Base-by-base conservation (phyloP, 2,797 vertebrate species). In the Orestias chungarensis region DNA sequence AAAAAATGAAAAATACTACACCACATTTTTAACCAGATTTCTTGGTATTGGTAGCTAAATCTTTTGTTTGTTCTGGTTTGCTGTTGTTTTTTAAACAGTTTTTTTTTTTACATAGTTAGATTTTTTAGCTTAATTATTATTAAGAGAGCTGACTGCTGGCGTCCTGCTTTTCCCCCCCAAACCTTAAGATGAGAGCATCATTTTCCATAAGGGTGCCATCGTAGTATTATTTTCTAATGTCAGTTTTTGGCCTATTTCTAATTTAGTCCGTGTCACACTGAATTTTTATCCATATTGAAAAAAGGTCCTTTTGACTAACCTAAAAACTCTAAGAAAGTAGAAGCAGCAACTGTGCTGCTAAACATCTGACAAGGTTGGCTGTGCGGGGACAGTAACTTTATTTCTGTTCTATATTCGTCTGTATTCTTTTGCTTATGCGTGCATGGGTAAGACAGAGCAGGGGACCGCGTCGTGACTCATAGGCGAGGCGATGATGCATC, bases 401-500 rank as follows among this genome's bases (percentile, higher is more conserved):
- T 83, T 82, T 83, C 70, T 78, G 75, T 81, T 71, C 35, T 68
- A 35, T 66, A 12, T 71, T 18, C 65, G 6, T 69, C 33, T 66
- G 33, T 70, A 49, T 35, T 54, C 29, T 18, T 31, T 64, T 64
- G 27, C 69, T 61, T 25, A 29, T 73, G 65, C 54, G 52, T 64
- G 52, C 62, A 52, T 59, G 52, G 68, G 74, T 78, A 64, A 72
- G 71, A 57, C 67, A 80, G 80, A 81, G 79, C 70, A 73, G 49
- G 66, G 78, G 75, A 80, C 47, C 38, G 71, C 47, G 59, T 78
- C 8, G 40, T 88, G 90, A 91, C 76, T 91, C 86, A 86, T 81
- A 78, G 73, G 71, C 55, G 74, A 86, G 76, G 64, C 67, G 62
- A 70, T 70, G 81, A 79, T 79, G 82, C 69, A 71, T 79, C 68